Evolutionary conservation across 2,113 vertebrate species (phyloP).

Genomic region (Hipposideros armiger): DNA sequence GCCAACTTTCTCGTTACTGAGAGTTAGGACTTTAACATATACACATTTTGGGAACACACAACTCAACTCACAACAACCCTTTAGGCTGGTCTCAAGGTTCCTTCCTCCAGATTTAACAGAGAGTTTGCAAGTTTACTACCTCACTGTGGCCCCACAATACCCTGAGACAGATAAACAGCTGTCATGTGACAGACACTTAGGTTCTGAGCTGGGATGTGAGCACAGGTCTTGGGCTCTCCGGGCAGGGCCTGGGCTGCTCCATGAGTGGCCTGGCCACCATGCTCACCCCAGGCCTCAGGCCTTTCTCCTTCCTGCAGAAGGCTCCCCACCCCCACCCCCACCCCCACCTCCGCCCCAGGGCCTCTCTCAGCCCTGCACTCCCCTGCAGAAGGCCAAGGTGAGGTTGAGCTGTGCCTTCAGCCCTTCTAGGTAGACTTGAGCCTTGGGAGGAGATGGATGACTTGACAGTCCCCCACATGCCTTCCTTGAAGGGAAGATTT

Average conservation of each 20-base stretch:
- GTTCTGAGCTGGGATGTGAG: neutral
- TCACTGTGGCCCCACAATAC: neutral
- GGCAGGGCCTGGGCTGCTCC: neutral
- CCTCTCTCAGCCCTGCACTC: neutral
- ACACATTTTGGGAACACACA: neutral
- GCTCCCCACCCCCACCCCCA: no score
- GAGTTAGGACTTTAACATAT: neutral
- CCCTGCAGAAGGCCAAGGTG: neutral
- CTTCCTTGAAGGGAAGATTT: neutral
- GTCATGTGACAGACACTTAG: neutral
- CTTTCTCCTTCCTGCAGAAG: neutral
- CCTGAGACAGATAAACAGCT: accelerated
- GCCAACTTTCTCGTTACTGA: neutral
- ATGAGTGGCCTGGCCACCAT: neutral
- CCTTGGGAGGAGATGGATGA: neutral
- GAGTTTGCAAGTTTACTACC: neutral
- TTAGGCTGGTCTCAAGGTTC: neutral
- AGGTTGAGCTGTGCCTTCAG: neutral
- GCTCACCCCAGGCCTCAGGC: accelerated
- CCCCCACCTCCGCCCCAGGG: neutral
- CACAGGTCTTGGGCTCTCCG: accelerated
- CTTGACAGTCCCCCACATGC: neutral
- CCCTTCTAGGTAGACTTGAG: neutral
- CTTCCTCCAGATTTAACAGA: neutral
- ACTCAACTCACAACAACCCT: neutral